Conservation (phyloP, 2,797 vertebrate species). For the Chelidonichthys spinosus region DNA sequence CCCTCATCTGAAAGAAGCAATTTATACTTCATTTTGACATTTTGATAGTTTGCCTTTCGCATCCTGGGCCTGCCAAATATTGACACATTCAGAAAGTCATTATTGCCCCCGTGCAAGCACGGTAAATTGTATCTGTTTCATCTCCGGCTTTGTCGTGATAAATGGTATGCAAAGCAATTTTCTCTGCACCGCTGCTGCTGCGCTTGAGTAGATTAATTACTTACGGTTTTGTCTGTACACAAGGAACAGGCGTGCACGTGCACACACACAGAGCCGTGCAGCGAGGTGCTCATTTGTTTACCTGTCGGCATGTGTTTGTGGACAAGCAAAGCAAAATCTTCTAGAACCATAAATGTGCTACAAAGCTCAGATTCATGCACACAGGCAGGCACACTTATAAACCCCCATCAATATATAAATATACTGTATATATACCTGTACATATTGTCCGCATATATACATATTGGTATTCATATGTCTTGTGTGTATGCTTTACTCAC, state of each 20-base stretch:
- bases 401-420: not conserved
- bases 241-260: conserved; percentile 15
- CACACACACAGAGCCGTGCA: conserved; percentile 1
- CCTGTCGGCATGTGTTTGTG: conserved; percentile 35
- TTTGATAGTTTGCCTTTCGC: conserved; percentile 51
- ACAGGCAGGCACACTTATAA: not conserved
- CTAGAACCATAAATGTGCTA: conserved; percentile 12
- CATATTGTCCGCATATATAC: no score
- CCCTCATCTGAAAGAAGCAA: conserved; percentile 53
- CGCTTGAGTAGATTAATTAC: conserved; percentile 69
- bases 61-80: conserved; percentile 58
- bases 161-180: conserved; percentile 73
- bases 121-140: conserved; percentile 63
- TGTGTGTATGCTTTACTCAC: no score
- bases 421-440: not conserved
- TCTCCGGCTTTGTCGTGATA: conserved; percentile 57
- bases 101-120: conserved; percentile 38
- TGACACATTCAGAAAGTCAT: conserved; percentile 63
- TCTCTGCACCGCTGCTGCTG: conserved; percentile 46
- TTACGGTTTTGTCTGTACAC: conserved; percentile 48
- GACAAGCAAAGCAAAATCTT: conserved; percentile 42
- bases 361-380: not conserved
- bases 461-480: no score
- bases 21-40: conserved; percentile 51
- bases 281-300: conserved; percentile 49